A percentile compares a stretch with the other conserved stretches of the same genome.
Evolutionary conservation across 2,888 invertebrate species (phyloP).

Genomic region (Trichogramma dendrolimi): DNA sequence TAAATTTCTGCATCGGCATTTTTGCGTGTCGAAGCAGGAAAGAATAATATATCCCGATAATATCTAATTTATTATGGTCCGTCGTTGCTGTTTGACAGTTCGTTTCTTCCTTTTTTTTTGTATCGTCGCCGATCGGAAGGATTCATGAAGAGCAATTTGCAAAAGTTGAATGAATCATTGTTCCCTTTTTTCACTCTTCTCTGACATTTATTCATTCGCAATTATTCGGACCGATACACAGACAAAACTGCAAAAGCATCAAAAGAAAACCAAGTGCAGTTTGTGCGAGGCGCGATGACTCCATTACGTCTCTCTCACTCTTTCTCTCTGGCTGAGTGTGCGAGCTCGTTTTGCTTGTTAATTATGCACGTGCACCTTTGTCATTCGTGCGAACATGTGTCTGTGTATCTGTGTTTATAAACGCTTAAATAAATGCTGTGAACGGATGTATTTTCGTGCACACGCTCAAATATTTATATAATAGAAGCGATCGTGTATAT

Average conservation of each 20-base stretch:
- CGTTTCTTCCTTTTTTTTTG: slow-evolving; percentile 6
- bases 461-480: slow-evolving; percentile 2
- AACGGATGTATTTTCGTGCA: not conserved
- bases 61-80: slow-evolving; percentile 25
- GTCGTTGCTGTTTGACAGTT: slow-evolving; percentile 16
- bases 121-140: too few species aligned
- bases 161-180: too few species aligned
- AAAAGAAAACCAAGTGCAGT: too few species aligned
- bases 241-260: too few species aligned
- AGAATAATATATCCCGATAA: slow-evolving; percentile 20
- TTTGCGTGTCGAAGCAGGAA: not conserved
- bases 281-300: not conserved
- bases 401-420: slow-evolving; percentile 17
- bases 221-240: too few species aligned
- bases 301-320: slow-evolving; percentile 10
- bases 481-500: not conserved
- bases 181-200: too few species aligned
- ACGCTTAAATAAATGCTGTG: not conserved
- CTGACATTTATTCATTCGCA: too few species aligned
- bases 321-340: not conserved
- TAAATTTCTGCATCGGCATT: slow-evolving; percentile 13
- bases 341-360: slow-evolving; percentile 19
- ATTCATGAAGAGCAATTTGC: too few species aligned
- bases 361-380: slow-evolving; percentile 27
- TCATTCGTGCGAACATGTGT: slow-evolving; percentile 25